Conservation (phyloP, 1,140 invertebrate genomes). For the Hermatobates lingyangjiaoensis region DNA sequence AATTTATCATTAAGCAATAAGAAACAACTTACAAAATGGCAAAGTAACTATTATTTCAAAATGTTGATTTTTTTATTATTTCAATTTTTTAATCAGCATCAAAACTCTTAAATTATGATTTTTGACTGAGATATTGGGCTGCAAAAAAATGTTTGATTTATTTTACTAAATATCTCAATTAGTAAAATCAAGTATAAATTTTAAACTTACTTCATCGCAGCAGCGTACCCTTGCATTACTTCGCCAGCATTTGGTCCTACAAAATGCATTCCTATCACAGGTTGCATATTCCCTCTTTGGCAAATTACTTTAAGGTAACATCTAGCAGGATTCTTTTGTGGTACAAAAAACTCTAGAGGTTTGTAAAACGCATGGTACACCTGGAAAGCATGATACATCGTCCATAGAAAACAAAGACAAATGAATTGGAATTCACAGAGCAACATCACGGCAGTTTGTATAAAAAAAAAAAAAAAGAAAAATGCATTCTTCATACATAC, state of each 20-base stretch:
- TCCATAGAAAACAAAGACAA: not conserved
- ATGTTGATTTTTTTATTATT: not conserved
- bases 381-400: slow-evolving; percentile 10
- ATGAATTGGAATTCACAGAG: too few relatives aligned
- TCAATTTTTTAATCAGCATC: not conserved
- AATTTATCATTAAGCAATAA: too few relatives aligned
- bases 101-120: not conserved
- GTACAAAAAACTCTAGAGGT: slow-evolving; percentile 87
- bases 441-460: too few relatives aligned
- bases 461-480: too few relatives aligned
- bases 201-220: slow-evolving; percentile 49
- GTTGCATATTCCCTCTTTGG: slow-evolving; percentile 41
- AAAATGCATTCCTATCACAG: slow-evolving; percentile 85
- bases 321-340: slow-evolving; percentile 52
- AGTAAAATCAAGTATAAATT: not conserved
- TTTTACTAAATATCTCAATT: not conserved
- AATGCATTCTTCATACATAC: too few relatives aligned
- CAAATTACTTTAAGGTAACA: slow-evolving; percentile 68
- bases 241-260: slow-evolving; percentile 91
- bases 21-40: not conserved
- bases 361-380: slow-evolving; percentile 87
- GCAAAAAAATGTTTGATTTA: not conserved
- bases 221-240: slow-evolving; percentile 89
- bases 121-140: not conserved
- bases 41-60: not conserved